phyloP scores from a whole-genome alignment of 92 coral and sea anemone genomes.

The Ricordea florida region DNA sequence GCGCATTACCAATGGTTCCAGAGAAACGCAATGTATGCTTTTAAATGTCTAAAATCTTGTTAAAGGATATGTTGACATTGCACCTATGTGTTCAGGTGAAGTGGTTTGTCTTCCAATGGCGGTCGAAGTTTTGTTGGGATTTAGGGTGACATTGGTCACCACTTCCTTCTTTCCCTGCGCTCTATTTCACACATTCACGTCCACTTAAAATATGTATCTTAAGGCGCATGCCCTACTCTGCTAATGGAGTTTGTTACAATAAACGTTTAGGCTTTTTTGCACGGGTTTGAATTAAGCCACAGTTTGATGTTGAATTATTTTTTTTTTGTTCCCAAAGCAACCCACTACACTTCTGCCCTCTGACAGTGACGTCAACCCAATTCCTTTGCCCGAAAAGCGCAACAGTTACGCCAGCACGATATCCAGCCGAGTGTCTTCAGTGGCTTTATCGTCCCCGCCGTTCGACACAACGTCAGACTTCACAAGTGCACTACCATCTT shows the following conservation, averaged over 20 bases:
- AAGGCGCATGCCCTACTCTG: too few relatives aligned
- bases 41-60: background rate
- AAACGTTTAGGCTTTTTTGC: too few relatives aligned
- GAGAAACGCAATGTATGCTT: background rate
- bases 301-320: background rate
- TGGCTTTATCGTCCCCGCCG: background rate
- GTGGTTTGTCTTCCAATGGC: too few relatives aligned
- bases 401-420: slow-evolving; percentile 28
- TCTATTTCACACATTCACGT: too few relatives aligned
- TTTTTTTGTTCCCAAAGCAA: background rate
- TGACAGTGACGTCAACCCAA: background rate
- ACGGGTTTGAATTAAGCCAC: too few relatives aligned
- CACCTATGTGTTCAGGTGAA: too few relatives aligned
- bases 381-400: slow-evolving; percentile 35
- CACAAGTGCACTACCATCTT: slow-evolving; percentile 4
- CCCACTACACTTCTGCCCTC: background rate
- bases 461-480: slow-evolving; percentile 14
- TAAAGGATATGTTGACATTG: too few relatives aligned
- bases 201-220: too few relatives aligned
- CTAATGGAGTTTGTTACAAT: too few relatives aligned
- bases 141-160: too few relatives aligned
- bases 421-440: slow-evolving; percentile 20
- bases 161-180: too few relatives aligned
- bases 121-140: too few relatives aligned
- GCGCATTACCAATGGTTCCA: background rate